Conservation (phyloP, 92 coral and sea anemone genomes). For the Hydrozoanthus gracilis region DNA sequence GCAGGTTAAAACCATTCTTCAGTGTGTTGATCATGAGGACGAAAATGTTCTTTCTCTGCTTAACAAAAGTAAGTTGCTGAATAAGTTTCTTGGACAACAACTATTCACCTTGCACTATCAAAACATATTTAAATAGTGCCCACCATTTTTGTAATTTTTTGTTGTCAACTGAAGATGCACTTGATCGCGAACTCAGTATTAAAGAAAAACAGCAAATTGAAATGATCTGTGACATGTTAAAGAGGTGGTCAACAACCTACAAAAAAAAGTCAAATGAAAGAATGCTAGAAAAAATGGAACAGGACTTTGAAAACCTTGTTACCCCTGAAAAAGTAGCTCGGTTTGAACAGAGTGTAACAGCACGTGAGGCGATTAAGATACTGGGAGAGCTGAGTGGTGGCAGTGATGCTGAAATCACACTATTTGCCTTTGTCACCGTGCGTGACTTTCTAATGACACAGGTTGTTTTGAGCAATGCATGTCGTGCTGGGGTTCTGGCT, state of each 20-base stretch:
- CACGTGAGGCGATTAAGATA: slow-evolving; percentile 33
- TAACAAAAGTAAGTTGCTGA: slow-evolving; percentile 30
- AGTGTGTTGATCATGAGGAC: slow-evolving; percentile 27
- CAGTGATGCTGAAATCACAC: slow-evolving; percentile 10
- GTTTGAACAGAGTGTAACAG: slow-evolving; percentile 22
- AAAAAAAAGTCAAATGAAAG: slow-evolving; percentile 7
- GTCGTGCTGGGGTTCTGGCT: slow-evolving; percentile 23
- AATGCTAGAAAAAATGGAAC: slow-evolving; percentile 32
- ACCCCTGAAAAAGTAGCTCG: slow-evolving; percentile 16
- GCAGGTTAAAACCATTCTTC: slow-evolving; percentile 24
- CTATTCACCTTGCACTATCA: slow-evolving; percentile 43
- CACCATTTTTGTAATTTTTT: slow-evolving; percentile 45
- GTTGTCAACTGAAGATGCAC: slow-evolving; percentile 45
- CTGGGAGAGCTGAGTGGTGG: slow-evolving; percentile 22
- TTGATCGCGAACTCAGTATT: slow-evolving; percentile 30
- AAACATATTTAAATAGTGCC: slow-evolving; percentile 51
- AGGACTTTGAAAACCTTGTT: slow-evolving; percentile 20
- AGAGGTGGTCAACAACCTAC: slow-evolving; percentile 31
- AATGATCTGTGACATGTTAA: slow-evolving; percentile 16
- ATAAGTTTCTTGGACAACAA: slow-evolving; percentile 43
- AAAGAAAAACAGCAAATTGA: slow-evolving; percentile 33
- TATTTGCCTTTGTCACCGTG: slow-evolving; percentile 23
- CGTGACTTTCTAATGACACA: slow-evolving; percentile 30
- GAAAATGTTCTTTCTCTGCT: slow-evolving; percentile 49
- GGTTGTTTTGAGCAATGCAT: slow-evolving; percentile 19